phyloP scores from a whole-genome alignment of 2,888 invertebrate genomes.

The Morinoia aosen region DNA sequence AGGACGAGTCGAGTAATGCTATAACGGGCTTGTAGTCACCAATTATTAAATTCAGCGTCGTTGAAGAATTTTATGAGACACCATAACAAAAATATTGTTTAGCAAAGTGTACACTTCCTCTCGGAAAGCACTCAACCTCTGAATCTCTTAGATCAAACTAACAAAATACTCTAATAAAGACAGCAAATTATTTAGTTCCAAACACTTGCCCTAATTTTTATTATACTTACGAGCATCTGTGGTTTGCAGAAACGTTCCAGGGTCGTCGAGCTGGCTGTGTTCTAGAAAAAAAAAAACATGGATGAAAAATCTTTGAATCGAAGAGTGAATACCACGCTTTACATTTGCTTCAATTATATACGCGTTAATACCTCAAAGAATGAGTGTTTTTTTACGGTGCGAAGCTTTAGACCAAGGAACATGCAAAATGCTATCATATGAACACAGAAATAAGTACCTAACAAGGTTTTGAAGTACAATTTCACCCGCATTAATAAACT shows the following conservation, averaged over 20 bases:
- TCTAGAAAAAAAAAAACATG: neutral
- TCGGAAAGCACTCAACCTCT: too few species aligned
- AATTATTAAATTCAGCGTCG: neutral
- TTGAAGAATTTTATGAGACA: too few species aligned
- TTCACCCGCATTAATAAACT: too few species aligned
- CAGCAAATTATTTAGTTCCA: neutral
- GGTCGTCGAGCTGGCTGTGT: constrained; percentile 53
- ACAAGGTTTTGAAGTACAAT: too few species aligned
- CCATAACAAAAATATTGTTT: too few species aligned
- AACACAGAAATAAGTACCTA: too few species aligned
- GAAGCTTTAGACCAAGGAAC: too few species aligned
- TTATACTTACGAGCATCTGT: constrained; percentile 54
- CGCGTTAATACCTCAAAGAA: too few species aligned
- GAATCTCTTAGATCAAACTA: neutral
- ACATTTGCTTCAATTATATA: too few species aligned
- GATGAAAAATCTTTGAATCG: neutral
- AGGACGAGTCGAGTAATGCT: neutral
- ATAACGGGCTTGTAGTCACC: neutral
- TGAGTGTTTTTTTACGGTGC: too few species aligned
- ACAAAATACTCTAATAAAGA: neutral
- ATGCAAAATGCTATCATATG: too few species aligned
- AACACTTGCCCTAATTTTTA: neutral
- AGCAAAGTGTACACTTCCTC: too few species aligned
- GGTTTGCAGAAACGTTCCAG: constrained; percentile 31
- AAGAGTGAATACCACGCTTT: neutral